phyloP scores from a whole-genome alignment of 2,797 vertebrate species.

The Bradypus variegatus region DNA sequence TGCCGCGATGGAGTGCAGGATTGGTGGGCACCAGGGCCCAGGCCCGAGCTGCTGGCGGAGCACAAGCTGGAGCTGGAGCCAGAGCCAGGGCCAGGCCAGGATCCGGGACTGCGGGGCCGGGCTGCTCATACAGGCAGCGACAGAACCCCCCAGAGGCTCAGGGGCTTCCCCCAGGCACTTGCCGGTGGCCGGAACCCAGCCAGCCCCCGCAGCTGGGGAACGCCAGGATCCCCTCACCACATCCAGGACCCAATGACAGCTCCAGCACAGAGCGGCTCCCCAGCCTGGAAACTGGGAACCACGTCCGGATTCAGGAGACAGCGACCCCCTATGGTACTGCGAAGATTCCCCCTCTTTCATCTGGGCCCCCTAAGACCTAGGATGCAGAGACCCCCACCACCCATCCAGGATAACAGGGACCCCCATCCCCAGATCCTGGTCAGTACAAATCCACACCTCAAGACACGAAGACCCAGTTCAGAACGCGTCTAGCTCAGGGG shows the following conservation, averaged over 20 bases:
- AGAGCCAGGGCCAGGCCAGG: conserved; percentile 52
- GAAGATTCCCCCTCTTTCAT: conserved; percentile 11
- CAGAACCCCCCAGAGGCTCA: conserved; percentile 62
- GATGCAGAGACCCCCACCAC: conserved; percentile 13
- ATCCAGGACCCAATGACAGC: neutral
- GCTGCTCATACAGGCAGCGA: conserved; percentile 55
- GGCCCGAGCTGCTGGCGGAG: conserved; percentile 33
- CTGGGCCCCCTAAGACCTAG: conserved; percentile 14
- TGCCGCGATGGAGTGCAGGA: conserved; percentile 58
- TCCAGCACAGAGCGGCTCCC: neutral
- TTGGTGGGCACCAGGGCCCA: conserved; percentile 49
- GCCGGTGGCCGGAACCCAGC: conserved; percentile 30
- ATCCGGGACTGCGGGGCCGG: conserved; percentile 39
- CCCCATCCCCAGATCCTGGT: conserved; percentile 32
- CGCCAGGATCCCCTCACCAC: neutral
- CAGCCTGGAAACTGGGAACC: neutral
- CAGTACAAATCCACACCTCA: conserved; percentile 54
- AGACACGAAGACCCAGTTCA: conserved; percentile 46
- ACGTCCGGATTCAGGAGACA: neutral
- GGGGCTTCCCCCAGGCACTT: conserved; percentile 38
- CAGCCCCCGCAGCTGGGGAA: conserved; percentile 17
- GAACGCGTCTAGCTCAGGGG: conserved; percentile 4
- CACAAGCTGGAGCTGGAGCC: conserved; percentile 33
- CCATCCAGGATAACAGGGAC: neutral
- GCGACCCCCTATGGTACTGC: conserved; percentile 26